Evolutionary conservation across 2,797 vertebrate species (phyloP).

Genomic region (Lagorchestes hirsutus): DNA sequence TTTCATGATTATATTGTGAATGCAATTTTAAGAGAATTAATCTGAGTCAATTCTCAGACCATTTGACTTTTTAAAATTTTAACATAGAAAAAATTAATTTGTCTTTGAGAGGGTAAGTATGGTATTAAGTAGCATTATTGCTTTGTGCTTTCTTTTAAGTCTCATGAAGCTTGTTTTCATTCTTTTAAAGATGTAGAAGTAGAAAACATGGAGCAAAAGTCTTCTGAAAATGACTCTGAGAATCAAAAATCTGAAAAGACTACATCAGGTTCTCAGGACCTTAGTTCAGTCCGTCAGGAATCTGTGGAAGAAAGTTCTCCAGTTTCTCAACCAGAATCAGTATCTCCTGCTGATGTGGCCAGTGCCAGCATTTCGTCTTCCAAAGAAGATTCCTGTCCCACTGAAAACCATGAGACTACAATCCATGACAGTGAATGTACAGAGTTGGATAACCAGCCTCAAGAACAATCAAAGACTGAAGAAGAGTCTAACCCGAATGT

Average conservation of each 20-base stretch:
- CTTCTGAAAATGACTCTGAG: slow-evolving; percentile 85
- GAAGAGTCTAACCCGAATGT: slow-evolving; percentile 82
- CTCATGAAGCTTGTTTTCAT: slow-evolving; percentile 29
- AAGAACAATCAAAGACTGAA: slow-evolving; percentile 86
- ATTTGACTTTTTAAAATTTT: slow-evolving; percentile 30
- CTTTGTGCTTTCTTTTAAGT: not conserved
- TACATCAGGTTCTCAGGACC: slow-evolving; percentile 78
- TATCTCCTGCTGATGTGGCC: slow-evolving; percentile 38
- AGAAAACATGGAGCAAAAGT: slow-evolving; percentile 85
- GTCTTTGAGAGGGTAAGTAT: slow-evolving; percentile 4
- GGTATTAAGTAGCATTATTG: not conserved
- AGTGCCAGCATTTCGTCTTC: slow-evolving; percentile 61
- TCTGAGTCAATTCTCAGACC: not conserved
- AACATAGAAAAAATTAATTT: slow-evolving; percentile 26
- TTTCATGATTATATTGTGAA: not conserved
- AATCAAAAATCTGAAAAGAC: slow-evolving; percentile 80
- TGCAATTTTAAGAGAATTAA: not conserved
- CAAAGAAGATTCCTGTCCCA: slow-evolving; percentile 66
- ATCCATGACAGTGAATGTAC: slow-evolving; percentile 77
- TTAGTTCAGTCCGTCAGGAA: slow-evolving; percentile 60
- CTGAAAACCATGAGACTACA: slow-evolving; percentile 65
- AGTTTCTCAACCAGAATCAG: slow-evolving; percentile 64
- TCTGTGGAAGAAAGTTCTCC: slow-evolving; percentile 73
- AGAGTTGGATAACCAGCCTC: slow-evolving; percentile 80
- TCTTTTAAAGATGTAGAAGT: slow-evolving; percentile 84